phyloP scores from a whole-genome alignment of 1,140 invertebrate species.

The Samia ricini region DNA sequence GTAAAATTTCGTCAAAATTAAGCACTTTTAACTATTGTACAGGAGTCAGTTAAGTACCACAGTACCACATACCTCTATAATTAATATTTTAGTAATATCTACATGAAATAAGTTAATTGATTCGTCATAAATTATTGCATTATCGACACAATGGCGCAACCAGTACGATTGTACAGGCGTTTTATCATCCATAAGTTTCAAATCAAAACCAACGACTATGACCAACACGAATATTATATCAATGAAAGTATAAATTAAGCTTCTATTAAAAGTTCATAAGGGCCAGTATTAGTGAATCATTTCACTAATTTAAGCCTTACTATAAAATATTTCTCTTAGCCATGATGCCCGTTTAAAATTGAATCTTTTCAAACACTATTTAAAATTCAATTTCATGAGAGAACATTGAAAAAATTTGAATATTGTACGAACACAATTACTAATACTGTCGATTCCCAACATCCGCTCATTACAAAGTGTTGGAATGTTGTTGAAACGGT shows the following conservation, averaged over 20 bases:
- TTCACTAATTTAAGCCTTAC: constrained; percentile 37
- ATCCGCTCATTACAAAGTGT: constrained; percentile 70
- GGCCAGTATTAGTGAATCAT: constrained; percentile 49
- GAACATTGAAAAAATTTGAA: constrained; percentile 47
- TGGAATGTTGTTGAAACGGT: constrained; percentile 67
- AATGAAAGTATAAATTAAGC: constrained; percentile 56
- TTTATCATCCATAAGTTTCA: constrained; percentile 53
- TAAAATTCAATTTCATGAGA: neutral
- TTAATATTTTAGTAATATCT: constrained; percentile 31
- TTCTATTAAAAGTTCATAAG: constrained; percentile 59
- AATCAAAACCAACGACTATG: constrained; percentile 56
- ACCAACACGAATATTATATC: constrained; percentile 62
- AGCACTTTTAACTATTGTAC: no score
- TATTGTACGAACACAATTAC: constrained; percentile 61
- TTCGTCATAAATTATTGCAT: neutral
- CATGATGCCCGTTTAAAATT: no score
- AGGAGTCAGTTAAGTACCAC: no score
- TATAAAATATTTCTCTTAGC: constrained; percentile 18
- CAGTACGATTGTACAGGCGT: constrained; percentile 34
- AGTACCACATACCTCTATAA: neutral
- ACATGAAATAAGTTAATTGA: constrained; percentile 49
- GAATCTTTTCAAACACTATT: neutral
- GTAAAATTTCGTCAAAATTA: no score
- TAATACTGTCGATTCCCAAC: constrained; percentile 66
- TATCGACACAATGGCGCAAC: constrained; percentile 22